Evolutionary conservation across 2,797 vertebrate species (phyloP).

Genomic region (Coregonus suidteri): DNA sequence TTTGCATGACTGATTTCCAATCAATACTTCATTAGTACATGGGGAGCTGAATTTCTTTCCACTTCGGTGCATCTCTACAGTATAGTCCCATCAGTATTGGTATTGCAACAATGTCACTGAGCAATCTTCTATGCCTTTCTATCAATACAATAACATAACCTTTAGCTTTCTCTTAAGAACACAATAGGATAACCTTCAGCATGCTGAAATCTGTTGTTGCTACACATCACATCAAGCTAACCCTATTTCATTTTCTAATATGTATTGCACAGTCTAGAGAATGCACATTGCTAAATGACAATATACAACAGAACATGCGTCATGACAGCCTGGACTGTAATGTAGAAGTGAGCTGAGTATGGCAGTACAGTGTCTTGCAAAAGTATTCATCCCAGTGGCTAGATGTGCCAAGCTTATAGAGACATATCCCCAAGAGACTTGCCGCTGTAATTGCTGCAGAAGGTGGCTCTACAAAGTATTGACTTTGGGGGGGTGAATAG

Average conservation of each 20-base stretch:
- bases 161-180: not conserved
- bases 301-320: not conserved
- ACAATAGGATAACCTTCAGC: not conserved
- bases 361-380: not conserved
- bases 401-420: too few species aligned
- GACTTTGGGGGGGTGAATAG: too few species aligned
- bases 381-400: too few species aligned
- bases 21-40: not conserved
- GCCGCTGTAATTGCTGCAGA: too few species aligned
- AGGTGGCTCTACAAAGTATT: too few species aligned
- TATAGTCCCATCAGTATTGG: too few species aligned
- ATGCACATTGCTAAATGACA: not conserved
- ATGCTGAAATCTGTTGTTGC: not conserved
- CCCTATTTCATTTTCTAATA: not conserved
- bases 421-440: too few species aligned
- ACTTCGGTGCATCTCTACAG: too few species aligned
- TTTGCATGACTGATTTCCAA: not conserved
- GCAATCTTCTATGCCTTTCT: not conserved
- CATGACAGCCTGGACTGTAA: not conserved
- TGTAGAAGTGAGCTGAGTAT: not conserved
- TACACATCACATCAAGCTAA: too few species aligned
- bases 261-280: not conserved
- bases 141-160: not conserved
- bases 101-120: not conserved
- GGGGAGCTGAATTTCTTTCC: not conserved